These are phyloP conservation scores for Drosophila littoralis DNA, from an alignment of 1,140 invertebrate species.

Conservation along the genomic window DNA sequence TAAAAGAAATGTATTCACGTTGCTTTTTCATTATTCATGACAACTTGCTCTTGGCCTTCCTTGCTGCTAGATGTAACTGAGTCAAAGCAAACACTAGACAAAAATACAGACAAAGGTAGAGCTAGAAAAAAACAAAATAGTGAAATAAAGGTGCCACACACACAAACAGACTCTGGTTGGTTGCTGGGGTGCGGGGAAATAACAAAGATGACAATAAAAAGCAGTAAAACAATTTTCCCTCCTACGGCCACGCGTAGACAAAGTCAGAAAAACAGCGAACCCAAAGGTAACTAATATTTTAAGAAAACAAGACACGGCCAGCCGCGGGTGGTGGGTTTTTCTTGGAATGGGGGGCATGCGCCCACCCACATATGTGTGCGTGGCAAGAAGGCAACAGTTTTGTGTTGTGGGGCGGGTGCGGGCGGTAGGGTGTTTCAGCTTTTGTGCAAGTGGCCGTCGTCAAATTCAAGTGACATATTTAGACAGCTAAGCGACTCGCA, in stretches of 20 bases:
- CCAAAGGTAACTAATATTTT: slow-evolving; percentile 80
- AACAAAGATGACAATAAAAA: slow-evolving; percentile 83
- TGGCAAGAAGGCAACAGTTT: slow-evolving; percentile 65
- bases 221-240: slow-evolving; percentile 77
- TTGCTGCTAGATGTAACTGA: slow-evolving; percentile 65
- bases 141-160: slow-evolving; percentile 14
- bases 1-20: slow-evolving; percentile 75
- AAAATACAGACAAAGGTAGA: slow-evolving; percentile 32
- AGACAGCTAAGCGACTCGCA: slow-evolving; percentile 82
- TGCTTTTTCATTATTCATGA: slow-evolving; percentile 82
- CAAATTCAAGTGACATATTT: slow-evolving; percentile 83
- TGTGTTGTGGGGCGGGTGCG: slow-evolving; percentile 12
- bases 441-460: slow-evolving; percentile 74
- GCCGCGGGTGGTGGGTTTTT: slow-evolving; percentile 5
- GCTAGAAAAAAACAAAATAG: neutral
- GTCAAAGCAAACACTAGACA: slow-evolving; percentile 69
- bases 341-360: neutral
- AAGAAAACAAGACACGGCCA: slow-evolving; percentile 72
- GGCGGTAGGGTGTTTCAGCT: slow-evolving; percentile 1
- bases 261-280: slow-evolving; percentile 38
- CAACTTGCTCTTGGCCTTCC: slow-evolving; percentile 68
- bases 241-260: slow-evolving; percentile 17
- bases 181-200: slow-evolving; percentile 39
- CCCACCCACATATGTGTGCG: slow-evolving; percentile 50
- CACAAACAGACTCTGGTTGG: slow-evolving; percentile 2